phyloP scores from a whole-genome alignment of 2,113 vertebrate species.

The Colius striatus region DNA sequence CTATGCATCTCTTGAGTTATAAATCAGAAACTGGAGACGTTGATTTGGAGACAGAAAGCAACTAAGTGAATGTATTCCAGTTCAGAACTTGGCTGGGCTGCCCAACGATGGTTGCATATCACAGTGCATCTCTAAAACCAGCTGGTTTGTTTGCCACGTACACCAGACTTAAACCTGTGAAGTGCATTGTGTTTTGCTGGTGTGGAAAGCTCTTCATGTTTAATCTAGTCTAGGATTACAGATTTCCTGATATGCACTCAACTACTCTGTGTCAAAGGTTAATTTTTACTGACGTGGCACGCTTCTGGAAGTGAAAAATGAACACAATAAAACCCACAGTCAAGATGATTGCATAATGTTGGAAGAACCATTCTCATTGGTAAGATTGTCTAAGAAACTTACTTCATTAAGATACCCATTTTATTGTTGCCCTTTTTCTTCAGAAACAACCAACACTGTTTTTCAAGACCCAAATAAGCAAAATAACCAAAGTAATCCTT shows the following conservation, averaged over 20 bases:
- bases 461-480: neutral
- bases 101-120: fast-evolving
- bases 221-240: neutral
- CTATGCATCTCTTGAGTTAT: neutral
- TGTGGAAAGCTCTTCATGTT: neutral
- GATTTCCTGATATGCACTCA: neutral
- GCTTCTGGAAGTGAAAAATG: neutral
- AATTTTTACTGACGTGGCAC: neutral
- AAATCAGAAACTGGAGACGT: neutral
- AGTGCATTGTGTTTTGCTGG: neutral
- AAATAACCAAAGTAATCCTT: neutral
- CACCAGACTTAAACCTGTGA: neutral
- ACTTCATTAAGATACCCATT: neutral
- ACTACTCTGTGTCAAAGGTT: neutral
- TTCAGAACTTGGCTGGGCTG: neutral
- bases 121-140: neutral
- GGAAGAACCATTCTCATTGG: neutral
- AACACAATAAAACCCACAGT: neutral
- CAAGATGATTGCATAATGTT: neutral
- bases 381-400: neutral
- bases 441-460: neutral
- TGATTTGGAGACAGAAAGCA: neutral
- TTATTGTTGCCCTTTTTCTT: neutral
- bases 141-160: neutral
- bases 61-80: neutral